Base-by-base conservation (phyloP, 1,140 invertebrate species). In the Orchestia grillus region DNA sequence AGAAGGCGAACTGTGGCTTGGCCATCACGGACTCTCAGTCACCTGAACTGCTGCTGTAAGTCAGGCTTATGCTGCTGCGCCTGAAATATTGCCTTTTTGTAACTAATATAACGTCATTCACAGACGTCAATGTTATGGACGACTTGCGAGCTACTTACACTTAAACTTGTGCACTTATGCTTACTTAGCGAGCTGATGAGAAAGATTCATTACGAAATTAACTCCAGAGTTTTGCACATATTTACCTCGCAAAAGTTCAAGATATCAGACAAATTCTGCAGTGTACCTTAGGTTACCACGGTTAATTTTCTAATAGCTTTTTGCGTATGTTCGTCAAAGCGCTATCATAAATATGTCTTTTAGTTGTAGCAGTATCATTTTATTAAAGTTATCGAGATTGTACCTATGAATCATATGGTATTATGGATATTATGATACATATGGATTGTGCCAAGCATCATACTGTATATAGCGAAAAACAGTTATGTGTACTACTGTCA, bases 131-230 rank as follows among this genome's bases (percentile, higher is more conserved):
- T 77, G 62, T 77, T 77, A 77, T 77, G 11, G 1, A 36, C 36
- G 62, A 77, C 62, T 77, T 77, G 62, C 28, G 28, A 77, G 62
- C 62, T 23, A 36, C 11, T 77, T 77, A 77, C 1, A 77, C 62
- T 36, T 77, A 77, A 77, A 77, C 62, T 77, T 77, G 36, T 28
- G 11, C 28, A 77, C 62, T 77, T 77, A 36, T 36, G 3, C 62
- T 77, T 77, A 77, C 62, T 77, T 77, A 77, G 62, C 62, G 28
- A 77, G 28, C 62, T 77, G 36, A 23, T 77, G 36, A 77, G 62
- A 77, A 77, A 77, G 62, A 77, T 77, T 77, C 62, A 77, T 77
- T 77, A 77, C 62, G 62, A 77, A 77, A 77, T 77, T 77, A 77
- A 77, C 15, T 23, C 28, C 62, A 36, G 62, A 77, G 62, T 77